A percentile compares a stretch with the other conserved stretches of the same genome.
Evolutionary conservation across 1,140 invertebrate species (phyloP).

Genomic region (Coelopa frigida): DNA sequence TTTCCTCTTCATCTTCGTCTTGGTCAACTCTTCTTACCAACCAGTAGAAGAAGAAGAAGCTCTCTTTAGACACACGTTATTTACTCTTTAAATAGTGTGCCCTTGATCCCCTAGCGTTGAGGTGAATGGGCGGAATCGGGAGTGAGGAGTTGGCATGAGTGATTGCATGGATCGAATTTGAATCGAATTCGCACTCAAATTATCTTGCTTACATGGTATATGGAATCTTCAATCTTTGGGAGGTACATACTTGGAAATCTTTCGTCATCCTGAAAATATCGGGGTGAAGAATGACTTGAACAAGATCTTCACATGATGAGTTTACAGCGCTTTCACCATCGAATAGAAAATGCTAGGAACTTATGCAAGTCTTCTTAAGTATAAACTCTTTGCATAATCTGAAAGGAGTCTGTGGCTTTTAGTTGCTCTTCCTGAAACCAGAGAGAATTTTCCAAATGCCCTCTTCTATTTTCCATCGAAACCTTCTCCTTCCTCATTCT

Average conservation of each 20-base stretch:
- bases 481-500: too few relatives aligned
- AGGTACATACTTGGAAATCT: background rate
- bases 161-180: background rate
- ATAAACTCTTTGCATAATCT: too few relatives aligned
- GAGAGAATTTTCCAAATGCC: too few relatives aligned
- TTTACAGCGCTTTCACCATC: too few relatives aligned
- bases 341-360: too few relatives aligned
- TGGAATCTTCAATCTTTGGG: background rate
- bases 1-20: background rate
- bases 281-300: too few relatives aligned
- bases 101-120: conserved; percentile 3
- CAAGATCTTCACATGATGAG: too few relatives aligned
- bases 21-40: background rate
- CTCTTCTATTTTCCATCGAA: too few relatives aligned
- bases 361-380: too few relatives aligned
- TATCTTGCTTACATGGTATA: background rate
- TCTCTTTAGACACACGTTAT: conserved; percentile 10
- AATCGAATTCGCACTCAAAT: background rate
- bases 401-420: too few relatives aligned
- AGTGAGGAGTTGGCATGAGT: background rate
- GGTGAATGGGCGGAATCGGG: background rate
- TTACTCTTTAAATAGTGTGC: conserved; percentile 9
- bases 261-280: too few relatives aligned
- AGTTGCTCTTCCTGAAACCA: too few relatives aligned
- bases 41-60: conserved; percentile 8